These are phyloP conservation scores for Aporophyla nigra DNA, from an alignment of 2,888 invertebrate species.

Conservation along the genomic window DNA sequence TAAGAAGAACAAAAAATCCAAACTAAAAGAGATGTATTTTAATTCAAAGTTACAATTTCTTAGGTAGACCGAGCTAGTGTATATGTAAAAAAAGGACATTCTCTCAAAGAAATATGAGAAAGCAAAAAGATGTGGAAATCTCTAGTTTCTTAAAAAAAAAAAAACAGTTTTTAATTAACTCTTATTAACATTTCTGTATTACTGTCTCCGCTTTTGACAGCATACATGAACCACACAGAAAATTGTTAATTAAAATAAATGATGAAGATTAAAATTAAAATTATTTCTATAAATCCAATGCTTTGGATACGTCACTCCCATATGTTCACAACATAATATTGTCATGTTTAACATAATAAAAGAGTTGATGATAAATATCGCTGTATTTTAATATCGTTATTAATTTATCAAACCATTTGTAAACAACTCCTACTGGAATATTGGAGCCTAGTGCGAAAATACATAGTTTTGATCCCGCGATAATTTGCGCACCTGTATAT, in stretches of 20 bases:
- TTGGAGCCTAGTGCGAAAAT: not conserved
- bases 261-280: conserved; percentile 1
- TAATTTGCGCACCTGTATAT: not conserved
- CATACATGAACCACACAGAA: not conserved
- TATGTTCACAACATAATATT: not conserved
- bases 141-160: not conserved
- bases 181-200: not conserved
- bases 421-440: not conserved
- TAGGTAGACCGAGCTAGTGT: no score
- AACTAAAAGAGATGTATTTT: not conserved
- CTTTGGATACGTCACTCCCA: not conserved
- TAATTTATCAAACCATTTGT: conserved; percentile 1
- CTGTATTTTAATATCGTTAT: not conserved
- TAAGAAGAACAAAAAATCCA: no score
- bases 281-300: not conserved
- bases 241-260: not conserved
- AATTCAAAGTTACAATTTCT: not conserved
- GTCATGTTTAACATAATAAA: not conserved
- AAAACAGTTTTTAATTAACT: not conserved
- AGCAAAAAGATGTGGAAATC: not conserved
- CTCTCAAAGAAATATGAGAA: not conserved
- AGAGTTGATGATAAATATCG: conserved; percentile 3
- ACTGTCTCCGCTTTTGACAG: not conserved
- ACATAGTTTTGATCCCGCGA: not conserved
- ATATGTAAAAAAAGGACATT: no score